Conservation (phyloP, 2,797 vertebrate species). For the Acridotheres tristis region DNA sequence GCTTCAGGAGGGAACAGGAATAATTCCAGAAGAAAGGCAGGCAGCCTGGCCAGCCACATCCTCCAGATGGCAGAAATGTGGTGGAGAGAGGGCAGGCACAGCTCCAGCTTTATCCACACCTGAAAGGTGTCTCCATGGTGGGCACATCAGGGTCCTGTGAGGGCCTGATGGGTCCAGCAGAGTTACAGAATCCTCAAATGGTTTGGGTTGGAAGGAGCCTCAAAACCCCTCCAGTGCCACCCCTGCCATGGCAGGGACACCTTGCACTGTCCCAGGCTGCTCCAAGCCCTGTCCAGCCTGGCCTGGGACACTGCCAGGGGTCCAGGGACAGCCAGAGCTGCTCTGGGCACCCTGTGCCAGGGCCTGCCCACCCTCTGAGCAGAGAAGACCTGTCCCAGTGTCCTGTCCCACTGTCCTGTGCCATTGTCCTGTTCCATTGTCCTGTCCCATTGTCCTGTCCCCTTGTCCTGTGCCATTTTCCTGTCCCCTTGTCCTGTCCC, state of each 20-base stretch:
- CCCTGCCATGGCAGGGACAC: not conserved
- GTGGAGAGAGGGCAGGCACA: not conserved
- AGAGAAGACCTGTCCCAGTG: no score
- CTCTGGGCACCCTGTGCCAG: no score
- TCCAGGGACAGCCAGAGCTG: no score
- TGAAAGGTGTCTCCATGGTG: rapidly evolving
- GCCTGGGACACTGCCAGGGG: no score
- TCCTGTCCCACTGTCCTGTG: no score
- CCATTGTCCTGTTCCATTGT: no score
- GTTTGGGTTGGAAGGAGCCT: not conserved
- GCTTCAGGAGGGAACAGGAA: not conserved
- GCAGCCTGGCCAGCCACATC: not conserved
- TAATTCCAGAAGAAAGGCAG: not conserved
- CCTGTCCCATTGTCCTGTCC: no score
- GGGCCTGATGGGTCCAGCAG: not conserved
- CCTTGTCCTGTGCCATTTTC: not conserved
- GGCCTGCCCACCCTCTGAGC: no score
- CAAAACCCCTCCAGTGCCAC: not conserved
- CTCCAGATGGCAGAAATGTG: not conserved
- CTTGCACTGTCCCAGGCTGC: no score
- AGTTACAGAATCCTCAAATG: not conserved
- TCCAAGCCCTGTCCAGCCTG: no score
- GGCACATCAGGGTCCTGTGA: not conserved
- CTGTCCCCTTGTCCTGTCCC: no score
- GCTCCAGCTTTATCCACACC: not conserved